These are phyloP conservation scores for Pelodiscus sinensis DNA, from an alignment of 2,113 vertebrate species.

Conservation along the genomic window DNA sequence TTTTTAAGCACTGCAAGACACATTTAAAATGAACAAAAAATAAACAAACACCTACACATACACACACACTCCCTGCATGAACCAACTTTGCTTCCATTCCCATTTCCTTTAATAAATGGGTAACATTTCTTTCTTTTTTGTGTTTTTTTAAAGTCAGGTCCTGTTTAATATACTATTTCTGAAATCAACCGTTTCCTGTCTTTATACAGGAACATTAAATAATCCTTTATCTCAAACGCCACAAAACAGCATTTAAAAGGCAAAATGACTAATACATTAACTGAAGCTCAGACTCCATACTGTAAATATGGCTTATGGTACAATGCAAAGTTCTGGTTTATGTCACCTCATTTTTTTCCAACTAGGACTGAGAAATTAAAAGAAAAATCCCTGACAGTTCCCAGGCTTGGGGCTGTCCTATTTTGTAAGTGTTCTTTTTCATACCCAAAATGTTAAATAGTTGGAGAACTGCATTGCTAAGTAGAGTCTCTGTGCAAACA, in stretches of 20 bases:
- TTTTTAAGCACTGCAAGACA: background rate
- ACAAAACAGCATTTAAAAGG: background rate
- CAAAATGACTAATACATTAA: background rate
- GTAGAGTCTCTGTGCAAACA: conserved; percentile 25
- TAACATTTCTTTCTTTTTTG: background rate
- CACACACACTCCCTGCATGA: background rate
- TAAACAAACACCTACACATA: no score
- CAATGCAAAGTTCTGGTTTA: background rate
- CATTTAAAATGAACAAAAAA: background rate
- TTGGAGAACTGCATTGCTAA: background rate
- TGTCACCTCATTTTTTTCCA: background rate
- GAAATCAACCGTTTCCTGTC: background rate
- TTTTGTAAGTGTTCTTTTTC: background rate
- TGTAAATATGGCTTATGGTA: background rate
- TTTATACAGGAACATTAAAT: background rate
- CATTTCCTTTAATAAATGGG: background rate
- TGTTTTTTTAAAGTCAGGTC: background rate
- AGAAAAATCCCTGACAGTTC: background rate
- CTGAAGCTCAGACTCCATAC: background rate
- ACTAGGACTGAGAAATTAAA: background rate
- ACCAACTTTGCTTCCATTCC: background rate
- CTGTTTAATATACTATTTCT: background rate
- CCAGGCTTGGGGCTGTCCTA: background rate
- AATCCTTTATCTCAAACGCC: background rate
- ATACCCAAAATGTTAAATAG: background rate